These are phyloP conservation scores for Spodoptera littoralis DNA, from an alignment of 2,888 invertebrate genomes.

Conservation along the genomic window DNA sequence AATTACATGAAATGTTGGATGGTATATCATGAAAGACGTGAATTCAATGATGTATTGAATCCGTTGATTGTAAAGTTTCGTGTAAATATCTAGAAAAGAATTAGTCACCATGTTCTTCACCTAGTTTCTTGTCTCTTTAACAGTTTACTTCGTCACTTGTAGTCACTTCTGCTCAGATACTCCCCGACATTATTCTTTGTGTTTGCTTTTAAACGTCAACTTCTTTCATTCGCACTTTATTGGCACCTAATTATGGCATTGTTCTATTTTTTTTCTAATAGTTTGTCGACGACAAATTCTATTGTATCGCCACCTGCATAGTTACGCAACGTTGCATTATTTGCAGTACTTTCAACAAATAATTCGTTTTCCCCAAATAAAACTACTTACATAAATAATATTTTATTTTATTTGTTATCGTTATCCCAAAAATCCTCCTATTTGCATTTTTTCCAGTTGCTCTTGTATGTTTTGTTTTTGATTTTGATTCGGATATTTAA, in stretches of 20 bases:
- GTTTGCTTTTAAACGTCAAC: slow-evolving; percentile 61
- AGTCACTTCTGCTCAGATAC: slow-evolving; percentile 42
- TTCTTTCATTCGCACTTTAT: slow-evolving; percentile 69
- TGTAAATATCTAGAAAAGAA: too few relatives aligned
- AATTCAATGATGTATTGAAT: not conserved
- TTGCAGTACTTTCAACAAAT: not conserved
- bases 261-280: slow-evolving; percentile 54
- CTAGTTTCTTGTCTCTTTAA: too few relatives aligned
- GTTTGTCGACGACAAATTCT: slow-evolving; percentile 43
- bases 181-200: slow-evolving; percentile 61
- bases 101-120: too few relatives aligned
- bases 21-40: not conserved
- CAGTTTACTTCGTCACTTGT: slow-evolving; percentile 2
- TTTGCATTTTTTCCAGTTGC: slow-evolving; percentile 31
- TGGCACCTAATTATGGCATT: slow-evolving; percentile 71
- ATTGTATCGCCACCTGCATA: slow-evolving; percentile 70
- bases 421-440: slow-evolving; percentile 30
- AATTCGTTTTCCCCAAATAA: slow-evolving; percentile 17
- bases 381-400: slow-evolving; percentile 9
- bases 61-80: too few relatives aligned
- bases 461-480: slow-evolving; percentile 12
- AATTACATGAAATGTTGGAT: slow-evolving; percentile 2
- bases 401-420: slow-evolving; percentile 22
- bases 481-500: slow-evolving; percentile 68
- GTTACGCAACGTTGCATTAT: slow-evolving; percentile 60